Evolutionary conservation across 2,113 vertebrate species (phyloP).

Genomic region (Porphyrio hochstetteri): DNA sequence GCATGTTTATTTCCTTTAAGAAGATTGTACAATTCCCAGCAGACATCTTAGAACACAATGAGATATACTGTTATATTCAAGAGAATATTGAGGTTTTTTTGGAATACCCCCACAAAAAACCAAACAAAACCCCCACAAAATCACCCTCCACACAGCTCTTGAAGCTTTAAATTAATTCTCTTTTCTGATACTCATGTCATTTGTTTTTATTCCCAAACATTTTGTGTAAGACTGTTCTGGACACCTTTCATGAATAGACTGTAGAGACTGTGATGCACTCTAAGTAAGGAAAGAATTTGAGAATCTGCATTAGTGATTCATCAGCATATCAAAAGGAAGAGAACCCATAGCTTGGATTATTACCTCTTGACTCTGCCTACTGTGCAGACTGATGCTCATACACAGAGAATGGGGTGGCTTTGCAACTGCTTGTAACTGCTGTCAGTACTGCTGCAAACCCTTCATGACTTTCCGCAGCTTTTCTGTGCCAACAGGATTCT

Average conservation of each 20-base stretch:
- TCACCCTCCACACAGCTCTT: too few species aligned
- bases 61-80: background rate
- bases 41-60: background rate
- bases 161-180: background rate
- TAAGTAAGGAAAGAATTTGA: background rate
- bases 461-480: background rate
- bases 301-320: background rate
- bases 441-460: background rate
- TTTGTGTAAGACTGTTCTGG: background rate
- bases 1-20: background rate
- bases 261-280: background rate
- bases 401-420: background rate
- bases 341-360: background rate
- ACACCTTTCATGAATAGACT: background rate
- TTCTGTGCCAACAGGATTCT: background rate
- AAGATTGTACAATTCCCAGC: background rate
- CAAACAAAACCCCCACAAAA: background rate
- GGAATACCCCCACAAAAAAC: background rate
- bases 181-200: background rate
- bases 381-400: rapidly evolving
- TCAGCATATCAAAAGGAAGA: background rate
- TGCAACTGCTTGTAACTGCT: background rate
- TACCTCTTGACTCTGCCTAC: background rate
- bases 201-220: background rate
- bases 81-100: background rate